phyloP scores from a whole-genome alignment of 1,140 invertebrate species.

The Aphaenogaster ashmeadi region DNA sequence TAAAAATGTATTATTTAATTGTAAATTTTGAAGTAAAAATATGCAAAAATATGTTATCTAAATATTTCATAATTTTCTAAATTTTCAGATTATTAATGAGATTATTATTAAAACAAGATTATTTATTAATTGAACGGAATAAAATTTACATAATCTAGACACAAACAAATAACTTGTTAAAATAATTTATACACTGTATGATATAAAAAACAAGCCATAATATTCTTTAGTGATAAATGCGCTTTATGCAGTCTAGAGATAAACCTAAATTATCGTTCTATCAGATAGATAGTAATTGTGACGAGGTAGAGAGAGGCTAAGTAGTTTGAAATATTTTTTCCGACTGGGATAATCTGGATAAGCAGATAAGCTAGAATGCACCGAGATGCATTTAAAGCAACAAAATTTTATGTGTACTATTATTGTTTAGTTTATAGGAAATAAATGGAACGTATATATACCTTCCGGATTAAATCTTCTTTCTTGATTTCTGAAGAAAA shows the following conservation, averaged over 20 bases:
- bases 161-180: not conserved
- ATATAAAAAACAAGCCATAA: not conserved
- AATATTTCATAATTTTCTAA: not conserved
- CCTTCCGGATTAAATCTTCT: not conserved
- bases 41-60: not conserved
- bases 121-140: not conserved
- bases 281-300: not conserved
- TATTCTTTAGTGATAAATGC: not conserved
- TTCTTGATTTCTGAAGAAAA: slow-evolving; percentile 2
- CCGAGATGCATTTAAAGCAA: not conserved
- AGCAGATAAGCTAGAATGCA: not conserved
- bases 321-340: not conserved
- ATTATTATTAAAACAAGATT: not conserved
- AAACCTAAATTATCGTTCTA: not conserved
- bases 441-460: not conserved
- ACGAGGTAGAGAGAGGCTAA: not conserved
- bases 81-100: not conserved
- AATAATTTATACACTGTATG: not conserved
- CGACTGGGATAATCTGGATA: not conserved
- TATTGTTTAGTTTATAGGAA: not conserved
- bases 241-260: not conserved
- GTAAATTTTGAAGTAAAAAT: not conserved
- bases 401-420: not conserved
- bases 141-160: not conserved
- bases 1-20: too few species aligned